Evolutionary conservation across 2,797 vertebrate species (phyloP).

Genomic region (Acestrorhynchus altus): DNA sequence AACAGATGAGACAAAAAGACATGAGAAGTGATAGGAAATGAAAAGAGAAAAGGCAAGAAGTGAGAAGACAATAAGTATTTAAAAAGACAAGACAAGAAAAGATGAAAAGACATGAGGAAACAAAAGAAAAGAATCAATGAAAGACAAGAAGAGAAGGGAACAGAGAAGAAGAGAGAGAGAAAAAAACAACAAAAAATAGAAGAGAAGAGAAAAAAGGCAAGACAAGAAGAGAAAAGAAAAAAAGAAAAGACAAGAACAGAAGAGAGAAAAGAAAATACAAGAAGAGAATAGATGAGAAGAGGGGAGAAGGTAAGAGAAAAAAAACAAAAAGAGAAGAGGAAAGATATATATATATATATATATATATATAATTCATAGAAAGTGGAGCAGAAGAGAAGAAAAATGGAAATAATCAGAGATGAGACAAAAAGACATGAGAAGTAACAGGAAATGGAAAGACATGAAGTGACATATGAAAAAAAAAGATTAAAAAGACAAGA

Average conservation of each 20-base stretch:
- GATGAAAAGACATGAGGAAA: neutral
- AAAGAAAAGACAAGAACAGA: no score
- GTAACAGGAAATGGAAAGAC: no score
- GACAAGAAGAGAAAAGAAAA: no score
- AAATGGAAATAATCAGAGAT: neutral
- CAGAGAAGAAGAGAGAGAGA: neutral
- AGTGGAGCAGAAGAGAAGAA: neutral
- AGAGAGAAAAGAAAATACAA: no score
- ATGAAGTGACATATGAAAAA: neutral
- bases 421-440: neutral
- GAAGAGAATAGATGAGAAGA: no score
- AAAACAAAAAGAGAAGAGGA: no score
- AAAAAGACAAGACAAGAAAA: neutral
- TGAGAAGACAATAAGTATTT: neutral
- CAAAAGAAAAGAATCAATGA: neutral
- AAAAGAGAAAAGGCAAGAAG: neutral
- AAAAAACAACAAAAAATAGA: neutral
- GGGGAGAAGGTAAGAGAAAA: neutral
- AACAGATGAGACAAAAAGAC: no score
- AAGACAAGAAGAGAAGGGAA: neutral
- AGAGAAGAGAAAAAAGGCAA: neutral
- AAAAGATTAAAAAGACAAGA: neutral
- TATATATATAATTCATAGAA: no score
- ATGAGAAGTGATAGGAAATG: no score
- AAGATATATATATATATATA: neutral